Conservation (phyloP, 2,113 vertebrate species). For the Arenaria interpres region DNA sequence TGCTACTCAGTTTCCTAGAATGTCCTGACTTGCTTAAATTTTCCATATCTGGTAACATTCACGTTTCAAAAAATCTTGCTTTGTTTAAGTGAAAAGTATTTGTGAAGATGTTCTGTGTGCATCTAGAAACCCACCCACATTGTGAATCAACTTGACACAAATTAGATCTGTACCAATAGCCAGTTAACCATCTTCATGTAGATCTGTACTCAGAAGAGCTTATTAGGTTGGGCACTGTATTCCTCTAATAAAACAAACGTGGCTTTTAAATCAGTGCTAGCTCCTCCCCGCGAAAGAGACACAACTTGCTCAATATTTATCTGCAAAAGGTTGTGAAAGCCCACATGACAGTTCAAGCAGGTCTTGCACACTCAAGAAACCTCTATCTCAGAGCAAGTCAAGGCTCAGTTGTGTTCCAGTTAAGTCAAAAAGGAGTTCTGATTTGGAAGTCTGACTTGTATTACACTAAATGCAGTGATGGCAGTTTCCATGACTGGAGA, state of each 20-base stretch:
- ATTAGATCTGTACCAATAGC: neutral
- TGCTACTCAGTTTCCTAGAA: neutral
- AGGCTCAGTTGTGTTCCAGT: neutral
- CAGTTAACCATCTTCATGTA: neutral
- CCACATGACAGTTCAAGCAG: neutral
- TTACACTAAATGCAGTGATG: conserved; percentile 11
- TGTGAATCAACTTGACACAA: neutral
- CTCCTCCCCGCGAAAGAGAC: neutral
- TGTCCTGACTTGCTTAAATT: neutral
- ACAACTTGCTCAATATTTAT: neutral
- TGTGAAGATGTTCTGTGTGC: neutral
- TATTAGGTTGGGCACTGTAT: neutral
- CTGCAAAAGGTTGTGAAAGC: neutral
- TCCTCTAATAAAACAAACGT: neutral
- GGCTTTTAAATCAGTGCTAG: neutral
- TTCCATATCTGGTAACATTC: neutral
- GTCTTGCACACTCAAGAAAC: neutral
- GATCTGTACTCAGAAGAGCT: neutral
- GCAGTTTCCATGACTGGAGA: neutral
- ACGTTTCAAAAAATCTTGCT: neutral
- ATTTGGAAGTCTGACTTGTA: neutral
- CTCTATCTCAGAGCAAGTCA: neutral
- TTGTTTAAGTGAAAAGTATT: neutral
- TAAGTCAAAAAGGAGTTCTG: neutral
- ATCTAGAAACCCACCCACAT: neutral